phyloP scores from a whole-genome alignment of 2,797 vertebrate genomes.

The Mormyrus proboscirostris region DNA sequence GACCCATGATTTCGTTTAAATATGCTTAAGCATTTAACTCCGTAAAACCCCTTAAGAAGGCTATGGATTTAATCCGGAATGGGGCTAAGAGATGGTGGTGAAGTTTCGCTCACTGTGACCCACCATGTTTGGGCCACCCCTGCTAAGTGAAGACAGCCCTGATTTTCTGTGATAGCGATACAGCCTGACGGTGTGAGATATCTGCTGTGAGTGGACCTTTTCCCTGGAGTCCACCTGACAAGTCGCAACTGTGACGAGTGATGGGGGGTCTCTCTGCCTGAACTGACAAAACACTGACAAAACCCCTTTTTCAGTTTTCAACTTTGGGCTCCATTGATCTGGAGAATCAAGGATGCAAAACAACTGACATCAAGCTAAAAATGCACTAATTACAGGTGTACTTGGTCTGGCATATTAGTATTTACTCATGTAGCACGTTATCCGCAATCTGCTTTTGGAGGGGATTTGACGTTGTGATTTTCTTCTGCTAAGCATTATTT shows the following conservation, averaged over 20 bases:
- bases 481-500: conserved; percentile 31
- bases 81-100: background rate
- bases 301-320: background rate
- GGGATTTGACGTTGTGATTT: background rate
- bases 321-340: background rate
- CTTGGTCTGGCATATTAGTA: background rate
- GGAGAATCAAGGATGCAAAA: background rate
- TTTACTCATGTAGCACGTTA: background rate
- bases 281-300: background rate
- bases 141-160: background rate
- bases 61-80: background rate
- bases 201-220: background rate
- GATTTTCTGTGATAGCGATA: background rate
- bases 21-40: background rate
- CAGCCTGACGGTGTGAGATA: background rate
- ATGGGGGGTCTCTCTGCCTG: background rate
- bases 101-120: no score
- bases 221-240: background rate
- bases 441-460: no score
- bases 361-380: background rate
- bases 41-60: background rate
- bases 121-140: background rate
- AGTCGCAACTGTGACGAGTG: background rate
- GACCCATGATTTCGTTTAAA: background rate
- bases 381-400: background rate